Evolutionary conservation across 64 coral and sea anemone genomes (phyloP), one percentile per base, ranked within the genome.

Genomic region (Montipora cactus): DNA sequence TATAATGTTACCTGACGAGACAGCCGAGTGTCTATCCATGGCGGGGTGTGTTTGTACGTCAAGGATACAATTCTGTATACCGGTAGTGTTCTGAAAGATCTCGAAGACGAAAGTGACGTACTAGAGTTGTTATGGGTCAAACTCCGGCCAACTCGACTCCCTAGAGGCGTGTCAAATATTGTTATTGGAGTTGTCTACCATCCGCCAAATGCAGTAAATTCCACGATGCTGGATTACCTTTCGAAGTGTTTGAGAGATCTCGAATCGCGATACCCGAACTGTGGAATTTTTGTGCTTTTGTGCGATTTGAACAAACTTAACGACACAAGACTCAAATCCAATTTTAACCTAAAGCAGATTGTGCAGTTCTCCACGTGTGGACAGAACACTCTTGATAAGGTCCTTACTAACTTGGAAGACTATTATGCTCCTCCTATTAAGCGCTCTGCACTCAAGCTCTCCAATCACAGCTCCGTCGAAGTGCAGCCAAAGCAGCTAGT

Each of bases 1-100:
- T 82, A 82, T 25, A 37, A 37, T 37, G 58, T 55, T 58, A 84
- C 86, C 16, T 87, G 88, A 52, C 88, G 51, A 52, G 79, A 95
- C 81, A 95, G 93, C 47, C 67, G 84, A 70, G 67, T 70, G 83
- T 78, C 49, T n/a, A 79, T 68, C 50, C 88, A 95, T 86, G 93
- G 87, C 0, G 93, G 93, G 15, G 52, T 95, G 21, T 95, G 93
- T 52, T 69, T 85, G 87, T 95, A 95, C 2, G 93, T 95, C 78
- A 47, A 80, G 5, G 88, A 95, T 78, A 44, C 87, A 22, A 83
- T 90, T 4, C 69, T 57, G 21, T 90, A 72, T 72, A 49, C 25
- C 25, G 25, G 25, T 25, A 25, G 90, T 22, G 62, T 68, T 15
- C 51, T 95, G 49, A 15, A 19, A 37, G 93, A 95, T 75, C 2